Conservation (phyloP, 2,113 vertebrate genomes). For the Strigops habroptila region DNA sequence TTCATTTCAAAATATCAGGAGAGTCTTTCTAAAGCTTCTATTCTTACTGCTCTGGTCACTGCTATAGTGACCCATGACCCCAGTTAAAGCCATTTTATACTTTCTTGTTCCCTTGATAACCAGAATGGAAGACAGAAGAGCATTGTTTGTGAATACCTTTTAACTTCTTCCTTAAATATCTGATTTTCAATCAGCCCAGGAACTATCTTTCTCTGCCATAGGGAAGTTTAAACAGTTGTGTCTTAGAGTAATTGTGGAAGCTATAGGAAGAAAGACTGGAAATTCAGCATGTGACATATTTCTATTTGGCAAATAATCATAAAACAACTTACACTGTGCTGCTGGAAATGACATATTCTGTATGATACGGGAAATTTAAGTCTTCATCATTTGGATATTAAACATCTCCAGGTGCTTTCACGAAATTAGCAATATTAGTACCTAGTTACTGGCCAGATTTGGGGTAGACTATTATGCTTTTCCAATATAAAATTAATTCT, state of each 20-base stretch:
- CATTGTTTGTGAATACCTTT: not conserved
- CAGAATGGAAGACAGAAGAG: not conserved
- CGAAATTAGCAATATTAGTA: not conserved
- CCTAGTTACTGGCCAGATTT: not conserved
- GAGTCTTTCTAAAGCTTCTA: not conserved
- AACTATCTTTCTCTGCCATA: not conserved
- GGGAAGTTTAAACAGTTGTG: not conserved
- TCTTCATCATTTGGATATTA: conserved; percentile 19
- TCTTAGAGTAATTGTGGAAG: not conserved
- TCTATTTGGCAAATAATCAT: not conserved
- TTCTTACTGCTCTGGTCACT: not conserved
- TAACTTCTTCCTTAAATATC: not conserved
- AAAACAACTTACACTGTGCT: not conserved
- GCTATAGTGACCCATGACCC: not conserved
- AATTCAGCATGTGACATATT: not conserved
- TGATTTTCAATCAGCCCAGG: not conserved
- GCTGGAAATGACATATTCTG: not conserved
- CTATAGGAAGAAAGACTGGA: not conserved
- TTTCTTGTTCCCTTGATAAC: not conserved
- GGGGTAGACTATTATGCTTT: not conserved
- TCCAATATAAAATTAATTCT: not conserved
- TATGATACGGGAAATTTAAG: not conserved
- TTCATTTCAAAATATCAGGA: not conserved
- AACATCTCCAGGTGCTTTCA: not conserved
- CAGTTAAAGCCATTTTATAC: not conserved